Base-by-base conservation (phyloP, 2,888 invertebrate species). In the Nysson spinosus region DNA sequence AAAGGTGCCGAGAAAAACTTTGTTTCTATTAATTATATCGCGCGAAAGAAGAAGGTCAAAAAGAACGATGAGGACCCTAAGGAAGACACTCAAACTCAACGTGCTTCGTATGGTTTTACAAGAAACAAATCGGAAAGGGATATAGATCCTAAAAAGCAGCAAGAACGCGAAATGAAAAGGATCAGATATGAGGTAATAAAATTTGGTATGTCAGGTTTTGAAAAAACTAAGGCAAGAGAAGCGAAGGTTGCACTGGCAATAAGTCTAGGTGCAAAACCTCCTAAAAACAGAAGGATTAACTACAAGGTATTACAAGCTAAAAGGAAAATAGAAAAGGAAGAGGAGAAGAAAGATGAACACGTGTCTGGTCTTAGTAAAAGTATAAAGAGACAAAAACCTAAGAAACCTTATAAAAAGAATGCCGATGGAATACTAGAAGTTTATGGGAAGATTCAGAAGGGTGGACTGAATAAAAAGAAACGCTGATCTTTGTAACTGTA, bases 221-320 rank as follows among this genome's bases (percentile, higher is more conserved):
- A 92, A 55, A 88, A 91, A 1, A 88, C 89, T 6, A 92, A 93
- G 80, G 93, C 94, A 79, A 90, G 92, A 76, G 91, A 94, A 84
- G 95, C 95, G n/a, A 93, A 94, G 89, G 90, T 93, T 35, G 92
- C 93, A 3, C 87, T 94, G 11, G 92, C 95, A 0, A 90, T 96
- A 24, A 93, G 93, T 85, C 90, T 97, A 81, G 96, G 96, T 43
- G 96, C 96, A 0, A 94, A 93, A 86, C 93, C 95, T 2, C 92
- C 92, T 0, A 94, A 92, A 84, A 91, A 90, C 22, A 88, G 90
- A 47, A 62, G 35, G 6, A 87, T 91, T 46, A 95, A 95, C 85
- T 95, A 95, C 81, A 95, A 95, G 86, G 90, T 90, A 40, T 84
- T 95, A 14, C 88, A 92, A 83, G 87, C 89, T 60, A 91, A 92